phyloP scores from a whole-genome alignment of 1,140 invertebrate genomes.

The Ditylenchus dipsaci region DNA sequence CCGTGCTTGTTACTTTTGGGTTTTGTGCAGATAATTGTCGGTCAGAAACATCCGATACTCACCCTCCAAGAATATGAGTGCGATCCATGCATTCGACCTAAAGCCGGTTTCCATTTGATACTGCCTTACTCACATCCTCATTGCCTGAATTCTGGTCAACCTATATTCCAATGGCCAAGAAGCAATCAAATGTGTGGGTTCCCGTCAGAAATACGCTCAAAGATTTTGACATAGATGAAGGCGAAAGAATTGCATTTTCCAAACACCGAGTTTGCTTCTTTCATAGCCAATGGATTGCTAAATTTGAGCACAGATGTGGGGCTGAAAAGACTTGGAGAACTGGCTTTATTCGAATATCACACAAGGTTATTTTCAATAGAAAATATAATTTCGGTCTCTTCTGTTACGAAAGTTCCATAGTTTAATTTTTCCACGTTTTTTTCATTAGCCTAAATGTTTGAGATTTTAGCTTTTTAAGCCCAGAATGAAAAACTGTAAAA shows the following conservation, averaged over 20 bases:
- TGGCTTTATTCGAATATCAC: slow-evolving; percentile 12
- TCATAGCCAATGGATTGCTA: slow-evolving; percentile 24
- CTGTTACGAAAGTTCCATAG: too few relatives aligned
- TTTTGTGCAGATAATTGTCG: background rate
- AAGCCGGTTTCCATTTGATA: background rate
- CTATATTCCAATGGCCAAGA: slow-evolving; percentile 42
- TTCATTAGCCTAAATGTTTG: too few relatives aligned
- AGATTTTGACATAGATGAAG: slow-evolving; percentile 32
- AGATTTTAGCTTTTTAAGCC: too few relatives aligned
- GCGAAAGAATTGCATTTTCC: slow-evolving; percentile 28
- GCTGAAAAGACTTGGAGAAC: slow-evolving; percentile 9
- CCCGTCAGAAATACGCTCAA: slow-evolving; percentile 18
- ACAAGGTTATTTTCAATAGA: slow-evolving; percentile 16
- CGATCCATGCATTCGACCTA: background rate
- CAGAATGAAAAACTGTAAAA: too few relatives aligned
- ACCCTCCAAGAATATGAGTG: background rate
- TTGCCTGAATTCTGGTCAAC: slow-evolving; percentile 49
- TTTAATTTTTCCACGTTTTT: too few relatives aligned
- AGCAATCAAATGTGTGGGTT: background rate
- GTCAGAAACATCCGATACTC: background rate
- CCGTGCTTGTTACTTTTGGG: background rate
- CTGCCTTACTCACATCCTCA: background rate
- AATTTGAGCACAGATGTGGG: slow-evolving; percentile 27
- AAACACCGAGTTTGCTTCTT: slow-evolving; percentile 48
- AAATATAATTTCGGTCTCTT: too few relatives aligned